Evolutionary conservation across 2,888 invertebrate species (phyloP).

Genomic region (Ormyrus nitidulus): DNA sequence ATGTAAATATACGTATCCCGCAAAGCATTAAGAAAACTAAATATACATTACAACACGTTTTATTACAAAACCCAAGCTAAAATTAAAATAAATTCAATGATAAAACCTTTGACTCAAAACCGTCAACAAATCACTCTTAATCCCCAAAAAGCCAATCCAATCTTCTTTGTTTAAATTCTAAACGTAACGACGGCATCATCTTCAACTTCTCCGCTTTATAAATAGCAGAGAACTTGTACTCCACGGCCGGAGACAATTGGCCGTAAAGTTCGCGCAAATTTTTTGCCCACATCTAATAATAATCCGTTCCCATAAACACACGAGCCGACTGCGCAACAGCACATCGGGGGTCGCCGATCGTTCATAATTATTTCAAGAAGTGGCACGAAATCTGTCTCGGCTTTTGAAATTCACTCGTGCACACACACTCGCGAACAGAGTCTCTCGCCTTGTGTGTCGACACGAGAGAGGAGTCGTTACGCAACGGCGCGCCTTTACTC

Average conservation of each 20-base stretch:
- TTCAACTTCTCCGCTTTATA: not conserved
- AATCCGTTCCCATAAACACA: too few species aligned
- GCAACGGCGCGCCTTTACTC: slow-evolving; percentile 49
- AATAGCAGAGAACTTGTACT: not conserved
- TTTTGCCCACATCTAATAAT: not conserved
- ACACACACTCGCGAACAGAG: not conserved
- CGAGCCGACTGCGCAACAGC: not conserved
- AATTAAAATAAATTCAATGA: too few species aligned
- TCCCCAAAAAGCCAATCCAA: too few species aligned
- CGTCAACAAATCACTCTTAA: not conserved
- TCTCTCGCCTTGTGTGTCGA: slow-evolving; percentile 17
- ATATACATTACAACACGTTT: too few species aligned
- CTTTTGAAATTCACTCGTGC: not conserved
- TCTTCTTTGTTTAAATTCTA: too few species aligned
- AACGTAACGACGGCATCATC: not conserved
- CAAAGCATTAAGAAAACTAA: too few species aligned
- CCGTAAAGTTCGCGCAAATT: slow-evolving; percentile 11
- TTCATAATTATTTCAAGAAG: slow-evolving; percentile 30
- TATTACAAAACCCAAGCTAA: too few species aligned
- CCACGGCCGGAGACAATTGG: slow-evolving; percentile 7
- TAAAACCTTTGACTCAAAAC: too few species aligned
- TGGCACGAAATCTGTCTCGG: not conserved
- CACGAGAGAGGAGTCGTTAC: slow-evolving; percentile 37
- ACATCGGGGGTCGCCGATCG: slow-evolving; percentile 7
- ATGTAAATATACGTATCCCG: too few species aligned